phyloP scores from a whole-genome alignment of 2,888 invertebrate species.

The Lingula anatina region DNA sequence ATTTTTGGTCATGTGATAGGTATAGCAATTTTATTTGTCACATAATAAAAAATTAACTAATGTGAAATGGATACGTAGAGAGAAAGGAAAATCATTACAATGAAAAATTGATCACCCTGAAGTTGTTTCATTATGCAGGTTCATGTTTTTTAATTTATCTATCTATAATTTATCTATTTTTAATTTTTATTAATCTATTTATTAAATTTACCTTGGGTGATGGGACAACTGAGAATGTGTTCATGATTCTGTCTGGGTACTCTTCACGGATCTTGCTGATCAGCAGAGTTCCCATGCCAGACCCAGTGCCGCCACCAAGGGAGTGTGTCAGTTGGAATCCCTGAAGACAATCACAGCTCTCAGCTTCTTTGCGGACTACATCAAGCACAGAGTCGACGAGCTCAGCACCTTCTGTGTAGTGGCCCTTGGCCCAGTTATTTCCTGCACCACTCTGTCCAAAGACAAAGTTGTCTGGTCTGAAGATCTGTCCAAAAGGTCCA shows the following conservation, averaged over 20 bases:
- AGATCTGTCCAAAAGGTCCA: conserved; percentile 86
- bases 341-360: conserved; percentile 21
- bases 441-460: conserved; percentile 55
- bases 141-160: too few relatives aligned
- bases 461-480: conserved; percentile 92
- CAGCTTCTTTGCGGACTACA: conserved; percentile 15
- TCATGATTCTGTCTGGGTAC: conserved; percentile 61
- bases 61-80: too few relatives aligned
- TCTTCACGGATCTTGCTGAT: conserved; percentile 35
- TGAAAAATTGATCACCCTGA: too few relatives aligned
- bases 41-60: too few relatives aligned
- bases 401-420: conserved; percentile 17
- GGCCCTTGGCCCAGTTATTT: conserved; percentile 17
- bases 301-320: conserved; percentile 31
- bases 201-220: conserved; percentile 67
- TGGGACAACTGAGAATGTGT: conserved; percentile 88
- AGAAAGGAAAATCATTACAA: too few relatives aligned
- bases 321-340: conserved; percentile 34
- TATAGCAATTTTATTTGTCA: not conserved
- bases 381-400: conserved; percentile 16
- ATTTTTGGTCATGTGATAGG: not conserved
- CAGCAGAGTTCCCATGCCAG: conserved; percentile 31
- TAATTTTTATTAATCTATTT: too few relatives aligned
- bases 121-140: too few relatives aligned
- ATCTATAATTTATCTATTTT: too few relatives aligned